phyloP scores from a whole-genome alignment of 2,888 invertebrate genomes.

The Latrodectus elegans region DNA sequence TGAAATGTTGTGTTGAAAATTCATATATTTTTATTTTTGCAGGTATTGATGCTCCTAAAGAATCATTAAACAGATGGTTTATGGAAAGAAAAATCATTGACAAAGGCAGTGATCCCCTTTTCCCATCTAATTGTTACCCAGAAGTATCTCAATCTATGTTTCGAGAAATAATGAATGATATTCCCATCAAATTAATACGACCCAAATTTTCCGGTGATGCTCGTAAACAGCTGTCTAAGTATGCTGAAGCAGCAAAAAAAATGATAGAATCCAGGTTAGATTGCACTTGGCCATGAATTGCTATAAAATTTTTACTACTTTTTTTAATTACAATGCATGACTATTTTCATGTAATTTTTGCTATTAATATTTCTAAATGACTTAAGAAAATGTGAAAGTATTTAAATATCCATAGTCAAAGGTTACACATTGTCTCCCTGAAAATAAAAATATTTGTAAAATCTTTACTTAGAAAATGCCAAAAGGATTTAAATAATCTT shows the following conservation, averaged over 20 bases:
- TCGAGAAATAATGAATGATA: slow-evolving; percentile 97
- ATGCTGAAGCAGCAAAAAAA: slow-evolving; percentile 97
- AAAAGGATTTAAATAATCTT: too few species aligned
- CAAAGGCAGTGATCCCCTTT: slow-evolving; percentile 89
- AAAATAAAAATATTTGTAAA: too few species aligned
- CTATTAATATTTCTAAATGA: too few species aligned
- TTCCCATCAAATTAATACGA: slow-evolving; percentile 95
- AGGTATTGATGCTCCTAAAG: slow-evolving; percentile 93
- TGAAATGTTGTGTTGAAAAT: slow-evolving; percentile 5
- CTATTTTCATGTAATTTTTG: background rate
- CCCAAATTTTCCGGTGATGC: slow-evolving; percentile 97
- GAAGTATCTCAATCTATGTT: slow-evolving; percentile 97
- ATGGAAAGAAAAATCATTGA: slow-evolving; percentile 95
- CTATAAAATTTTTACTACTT: too few species aligned
- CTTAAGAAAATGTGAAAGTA: too few species aligned
- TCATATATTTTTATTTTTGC: slow-evolving; percentile 51
- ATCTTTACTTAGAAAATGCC: too few species aligned
- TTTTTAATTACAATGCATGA: background rate
- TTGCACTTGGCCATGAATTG: too few species aligned
- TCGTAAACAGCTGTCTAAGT: slow-evolving; percentile 91
- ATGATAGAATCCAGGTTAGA: slow-evolving; percentile 88
- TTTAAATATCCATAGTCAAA: too few species aligned
- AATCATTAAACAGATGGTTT: slow-evolving; percentile 95
- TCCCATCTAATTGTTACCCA: slow-evolving; percentile 92
- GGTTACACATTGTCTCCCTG: too few species aligned